A percentile compares a stretch with the other conserved stretches of the same genome.
Conservation (phyloP, 1,140 invertebrate genomes). For the Thaumetopoea pityocampa region DNA sequence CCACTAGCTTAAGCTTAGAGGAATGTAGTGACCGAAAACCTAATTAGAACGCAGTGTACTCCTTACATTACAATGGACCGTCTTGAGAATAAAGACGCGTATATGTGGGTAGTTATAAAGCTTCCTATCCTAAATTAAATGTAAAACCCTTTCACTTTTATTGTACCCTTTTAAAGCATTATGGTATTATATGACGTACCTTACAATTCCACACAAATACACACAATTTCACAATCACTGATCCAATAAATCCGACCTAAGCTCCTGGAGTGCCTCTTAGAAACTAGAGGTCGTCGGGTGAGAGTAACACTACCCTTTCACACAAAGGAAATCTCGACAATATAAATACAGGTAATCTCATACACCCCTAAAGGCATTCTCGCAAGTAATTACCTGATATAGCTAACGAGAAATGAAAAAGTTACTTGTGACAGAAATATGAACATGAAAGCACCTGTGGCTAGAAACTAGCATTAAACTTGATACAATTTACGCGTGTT, state of each 20-base stretch:
- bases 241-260: slow-evolving; percentile 48
- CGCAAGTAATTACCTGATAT: slow-evolving; percentile 18
- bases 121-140: too few relatives aligned
- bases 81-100: too few relatives aligned
- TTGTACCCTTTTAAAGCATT: too few relatives aligned
- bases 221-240: slow-evolving; percentile 38
- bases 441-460: slow-evolving; percentile 16
- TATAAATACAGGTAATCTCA: slow-evolving; percentile 33
- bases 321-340: slow-evolving; percentile 49
- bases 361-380: slow-evolving; percentile 24
- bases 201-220: slow-evolving; percentile 12
- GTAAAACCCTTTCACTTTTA: too few relatives aligned
- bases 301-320: slow-evolving; percentile 32
- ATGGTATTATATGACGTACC: not conserved
- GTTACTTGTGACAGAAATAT: slow-evolving; percentile 10
- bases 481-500: slow-evolving; percentile 4
- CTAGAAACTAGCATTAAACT: slow-evolving; percentile 19
- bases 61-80: too few relatives aligned
- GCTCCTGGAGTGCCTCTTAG: slow-evolving; percentile 34
- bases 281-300: slow-evolving; percentile 19
- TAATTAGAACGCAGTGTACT: too few relatives aligned
- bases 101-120: too few relatives aligned
- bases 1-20: too few relatives aligned
- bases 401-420: slow-evolving; percentile 13
- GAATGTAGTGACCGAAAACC: too few relatives aligned